Conservation (phyloP, 2,113 vertebrate species). For the Melanotaenia duboulayi region DNA sequence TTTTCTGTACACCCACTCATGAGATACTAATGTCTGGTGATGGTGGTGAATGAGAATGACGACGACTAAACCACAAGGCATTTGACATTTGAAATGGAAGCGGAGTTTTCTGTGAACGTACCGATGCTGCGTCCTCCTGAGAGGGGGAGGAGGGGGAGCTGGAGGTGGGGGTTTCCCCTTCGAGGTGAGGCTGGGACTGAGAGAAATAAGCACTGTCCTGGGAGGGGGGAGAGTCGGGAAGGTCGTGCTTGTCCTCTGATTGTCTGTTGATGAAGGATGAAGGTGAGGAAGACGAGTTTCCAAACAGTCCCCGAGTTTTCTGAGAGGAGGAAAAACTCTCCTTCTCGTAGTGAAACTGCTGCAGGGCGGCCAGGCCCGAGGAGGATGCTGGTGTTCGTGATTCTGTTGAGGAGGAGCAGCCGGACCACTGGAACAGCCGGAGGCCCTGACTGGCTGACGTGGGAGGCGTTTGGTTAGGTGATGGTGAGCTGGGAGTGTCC, state of each 20-base stretch:
- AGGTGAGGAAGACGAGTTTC: not conserved
- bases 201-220: slow-evolving; percentile 82
- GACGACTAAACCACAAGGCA: not conserved
- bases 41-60: not conserved
- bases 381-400: slow-evolving; percentile 32
- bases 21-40: not conserved
- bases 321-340: slow-evolving; percentile 37
- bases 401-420: slow-evolving; percentile 1
- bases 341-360: slow-evolving; percentile 79
- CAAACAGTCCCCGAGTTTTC: not conserved
- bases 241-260: not conserved
- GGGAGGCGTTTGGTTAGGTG: slow-evolving; percentile 12
- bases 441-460: slow-evolving; percentile 59
- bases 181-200: slow-evolving; percentile 61
- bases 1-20: not conserved
- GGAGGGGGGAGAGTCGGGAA: slow-evolving; percentile 60
- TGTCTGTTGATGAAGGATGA: slow-evolving; percentile 8
- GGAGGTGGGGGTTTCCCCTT: slow-evolving; percentile 29
- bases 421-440: slow-evolving; percentile 82
- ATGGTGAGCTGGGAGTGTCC: slow-evolving; percentile 48
- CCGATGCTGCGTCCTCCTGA: slow-evolving; percentile 33
- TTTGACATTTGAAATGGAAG: not conserved
- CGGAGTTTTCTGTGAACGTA: slow-evolving; percentile 37
- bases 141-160: not conserved
- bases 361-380: slow-evolving; percentile 62